Conservation (phyloP, 2,113 vertebrate genomes). For the Martes martes region DNA sequence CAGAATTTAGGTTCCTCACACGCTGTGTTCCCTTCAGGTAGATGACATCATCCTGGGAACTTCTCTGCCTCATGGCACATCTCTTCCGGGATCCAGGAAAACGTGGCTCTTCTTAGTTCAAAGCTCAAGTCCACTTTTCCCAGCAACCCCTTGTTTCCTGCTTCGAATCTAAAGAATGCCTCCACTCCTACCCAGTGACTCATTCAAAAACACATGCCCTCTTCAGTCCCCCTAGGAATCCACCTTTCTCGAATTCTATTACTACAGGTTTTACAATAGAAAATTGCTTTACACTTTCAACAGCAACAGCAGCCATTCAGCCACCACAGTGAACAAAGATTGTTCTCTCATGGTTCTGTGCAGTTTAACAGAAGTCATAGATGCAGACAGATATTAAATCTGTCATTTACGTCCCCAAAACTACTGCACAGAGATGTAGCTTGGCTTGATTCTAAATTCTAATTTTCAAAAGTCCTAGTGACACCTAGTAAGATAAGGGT, state of each 20-base stretch:
- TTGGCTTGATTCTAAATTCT: constrained; percentile 52
- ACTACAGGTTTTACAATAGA: constrained; percentile 47
- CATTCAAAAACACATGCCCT: constrained; percentile 35
- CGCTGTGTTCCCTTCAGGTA: not conserved
- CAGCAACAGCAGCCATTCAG: constrained; percentile 23
- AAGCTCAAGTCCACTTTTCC: not conserved
- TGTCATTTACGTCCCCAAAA: constrained; percentile 13
- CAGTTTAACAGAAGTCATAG: not conserved
- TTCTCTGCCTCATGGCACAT: not conserved
- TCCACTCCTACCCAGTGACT: constrained; percentile 7
- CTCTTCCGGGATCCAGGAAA: not conserved
- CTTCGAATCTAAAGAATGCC: not conserved
- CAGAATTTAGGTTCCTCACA: not conserved
- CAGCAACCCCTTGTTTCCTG: constrained; percentile 3
- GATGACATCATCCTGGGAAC: not conserved
- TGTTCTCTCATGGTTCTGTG: constrained; percentile 7
- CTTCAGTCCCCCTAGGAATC: not conserved
- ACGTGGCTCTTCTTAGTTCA: not conserved
- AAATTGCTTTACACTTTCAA: constrained; percentile 59
- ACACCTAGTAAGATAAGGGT: not conserved
- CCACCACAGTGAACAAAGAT: constrained; percentile 11
- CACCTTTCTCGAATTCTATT: constrained; percentile 57
- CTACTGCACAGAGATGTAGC: not conserved
- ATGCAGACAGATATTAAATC: constrained; percentile 18
- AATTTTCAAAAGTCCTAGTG: constrained; percentile 35